Percentiles rank a stretch among this genome's conserved stretches.
Evolutionary conservation across 1,140 invertebrate species (phyloP).

Genomic region (Trichonephila inaurata): DNA sequence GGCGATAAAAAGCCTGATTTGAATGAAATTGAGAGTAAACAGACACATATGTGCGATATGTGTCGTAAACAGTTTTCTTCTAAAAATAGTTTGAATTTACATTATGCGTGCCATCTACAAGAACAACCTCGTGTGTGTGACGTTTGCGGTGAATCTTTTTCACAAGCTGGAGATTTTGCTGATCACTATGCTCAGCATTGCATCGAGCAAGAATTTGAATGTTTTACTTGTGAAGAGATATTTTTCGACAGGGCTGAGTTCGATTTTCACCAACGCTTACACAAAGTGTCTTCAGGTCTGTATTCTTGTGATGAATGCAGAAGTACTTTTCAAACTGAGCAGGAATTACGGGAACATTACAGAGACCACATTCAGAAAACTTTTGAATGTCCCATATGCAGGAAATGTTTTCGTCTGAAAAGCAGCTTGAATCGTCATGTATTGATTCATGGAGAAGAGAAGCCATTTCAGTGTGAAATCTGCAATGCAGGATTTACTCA

Average conservation of each 20-base stretch:
- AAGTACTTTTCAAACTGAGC: background rate
- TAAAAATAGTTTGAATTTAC: slow-evolving; percentile 54
- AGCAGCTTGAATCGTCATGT: slow-evolving; percentile 59
- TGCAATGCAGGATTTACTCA: slow-evolving; percentile 63
- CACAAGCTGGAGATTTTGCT: slow-evolving; percentile 50
- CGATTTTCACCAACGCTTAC: background rate
- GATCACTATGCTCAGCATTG: slow-evolving; percentile 61
- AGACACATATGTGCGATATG: slow-evolving; percentile 31
- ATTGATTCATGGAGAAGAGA: slow-evolving; percentile 36
- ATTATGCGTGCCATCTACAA: slow-evolving; percentile 56
- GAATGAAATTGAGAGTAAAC: background rate
- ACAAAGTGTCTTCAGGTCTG: background rate
- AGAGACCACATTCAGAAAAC: slow-evolving; percentile 25
- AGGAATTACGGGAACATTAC: slow-evolving; percentile 25
- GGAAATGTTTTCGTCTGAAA: slow-evolving; percentile 50
- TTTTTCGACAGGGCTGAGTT: slow-evolving; percentile 51
- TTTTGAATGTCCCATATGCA: slow-evolving; percentile 9
- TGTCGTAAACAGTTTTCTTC: slow-evolving; percentile 67
- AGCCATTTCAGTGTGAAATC: slow-evolving; percentile 66
- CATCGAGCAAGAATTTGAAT: slow-evolving; percentile 57
- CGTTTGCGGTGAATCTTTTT: slow-evolving; percentile 98
- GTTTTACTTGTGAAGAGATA: slow-evolving; percentile 52
- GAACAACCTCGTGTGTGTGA: slow-evolving; percentile 98
- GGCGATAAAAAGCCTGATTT: background rate
- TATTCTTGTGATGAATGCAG: slow-evolving; percentile 33